A percentile compares a stretch with the other conserved stretches of the same genome.
Evolutionary conservation across 2,888 invertebrate genomes (phyloP).

Genomic region (Ophion costatus): DNA sequence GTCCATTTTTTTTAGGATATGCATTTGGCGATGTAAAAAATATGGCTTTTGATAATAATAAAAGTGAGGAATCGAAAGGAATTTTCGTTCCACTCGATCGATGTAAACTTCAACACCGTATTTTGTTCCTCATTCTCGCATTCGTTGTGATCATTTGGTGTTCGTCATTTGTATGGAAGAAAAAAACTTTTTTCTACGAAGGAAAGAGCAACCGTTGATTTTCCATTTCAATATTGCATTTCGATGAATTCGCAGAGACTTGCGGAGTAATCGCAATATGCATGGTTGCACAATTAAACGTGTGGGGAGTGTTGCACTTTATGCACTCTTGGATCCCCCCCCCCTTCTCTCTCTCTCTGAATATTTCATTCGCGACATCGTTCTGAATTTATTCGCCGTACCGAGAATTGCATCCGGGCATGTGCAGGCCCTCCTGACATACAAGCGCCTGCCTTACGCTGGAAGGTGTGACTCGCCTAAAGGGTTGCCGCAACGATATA

Average conservation of each 20-base stretch:
- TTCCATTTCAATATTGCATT: not conserved
- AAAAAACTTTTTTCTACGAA: not conserved
- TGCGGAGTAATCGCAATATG: not conserved
- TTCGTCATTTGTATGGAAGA: not conserved
- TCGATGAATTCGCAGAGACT: not conserved
- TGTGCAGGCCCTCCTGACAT: not conserved
- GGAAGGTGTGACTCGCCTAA: constrained; percentile 26
- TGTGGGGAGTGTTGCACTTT: not conserved
- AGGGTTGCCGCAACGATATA: not conserved
- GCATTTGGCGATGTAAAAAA: too few species aligned
- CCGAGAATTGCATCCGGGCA: not conserved
- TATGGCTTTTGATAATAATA: too few species aligned
- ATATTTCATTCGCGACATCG: not conserved
- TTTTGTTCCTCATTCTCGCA: not conserved
- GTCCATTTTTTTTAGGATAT: too few species aligned
- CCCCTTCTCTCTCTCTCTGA: not conserved
- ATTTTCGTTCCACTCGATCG: too few species aligned
- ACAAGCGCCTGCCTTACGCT: not conserved
- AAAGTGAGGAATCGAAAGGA: too few species aligned
- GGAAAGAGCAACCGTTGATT: not conserved
- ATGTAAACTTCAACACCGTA: too few species aligned
- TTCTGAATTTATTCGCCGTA: constrained; percentile 1
- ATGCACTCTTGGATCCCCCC: not conserved
- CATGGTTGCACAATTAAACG: constrained; percentile 5
- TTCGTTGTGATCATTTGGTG: not conserved